These are phyloP conservation scores for Pollenia angustigena DNA, from an alignment of 2,888 invertebrate genomes.

Conservation along the genomic window DNA sequence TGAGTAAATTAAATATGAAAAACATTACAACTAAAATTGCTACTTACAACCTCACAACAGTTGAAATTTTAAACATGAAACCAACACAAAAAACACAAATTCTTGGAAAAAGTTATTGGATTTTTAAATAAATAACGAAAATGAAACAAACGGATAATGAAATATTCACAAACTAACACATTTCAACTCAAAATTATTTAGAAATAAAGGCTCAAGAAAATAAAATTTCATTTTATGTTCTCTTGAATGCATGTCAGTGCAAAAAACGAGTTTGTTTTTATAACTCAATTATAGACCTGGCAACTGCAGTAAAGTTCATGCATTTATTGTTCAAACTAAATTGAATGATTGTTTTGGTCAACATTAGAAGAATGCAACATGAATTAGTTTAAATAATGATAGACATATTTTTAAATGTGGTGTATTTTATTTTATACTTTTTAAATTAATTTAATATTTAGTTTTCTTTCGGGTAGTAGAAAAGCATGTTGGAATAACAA, in stretches of 20 bases:
- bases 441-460: conserved; percentile 54
- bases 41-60: neutral
- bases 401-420: neutral
- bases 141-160: conserved; percentile 12
- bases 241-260: neutral
- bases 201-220: neutral
- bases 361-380: neutral
- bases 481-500: neutral
- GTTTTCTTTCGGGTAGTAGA: neutral
- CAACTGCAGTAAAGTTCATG: conserved; percentile 2
- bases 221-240: neutral
- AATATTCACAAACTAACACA: neutral
- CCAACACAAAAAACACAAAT: conserved; percentile 37
- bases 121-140: conserved; percentile 60
- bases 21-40: conserved; percentile 14
- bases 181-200: neutral
- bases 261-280: conserved; percentile 7
- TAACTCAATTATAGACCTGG: conserved; percentile 53
- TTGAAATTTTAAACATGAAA: conserved; percentile 5
- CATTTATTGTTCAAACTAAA: neutral
- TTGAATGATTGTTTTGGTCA: conserved; percentile 25
- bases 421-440: neutral
- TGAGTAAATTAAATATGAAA: conserved; percentile 62
- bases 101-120: conserved; percentile 70
- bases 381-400: conserved; percentile 11